Conservation (phyloP, 1,140 invertebrate species). For the Drosophila nannoptera region DNA sequence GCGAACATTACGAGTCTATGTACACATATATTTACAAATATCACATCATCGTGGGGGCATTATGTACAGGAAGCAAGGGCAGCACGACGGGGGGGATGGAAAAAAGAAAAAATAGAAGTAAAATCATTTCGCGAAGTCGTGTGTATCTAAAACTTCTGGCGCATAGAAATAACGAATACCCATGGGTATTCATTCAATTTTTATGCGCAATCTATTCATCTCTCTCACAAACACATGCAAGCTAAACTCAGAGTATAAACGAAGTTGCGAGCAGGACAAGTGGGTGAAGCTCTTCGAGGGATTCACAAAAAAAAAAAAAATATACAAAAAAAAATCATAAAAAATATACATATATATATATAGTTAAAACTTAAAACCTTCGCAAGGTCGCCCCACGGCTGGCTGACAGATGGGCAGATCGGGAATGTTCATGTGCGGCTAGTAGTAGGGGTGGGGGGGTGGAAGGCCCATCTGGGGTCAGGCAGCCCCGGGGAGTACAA, state of each 20-base stretch:
- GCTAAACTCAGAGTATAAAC: slow-evolving; percentile 42
- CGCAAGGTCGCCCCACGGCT: slow-evolving; percentile 4
- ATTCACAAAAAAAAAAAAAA: too few relatives aligned
- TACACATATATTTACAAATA: slow-evolving; percentile 68
- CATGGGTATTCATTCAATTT: slow-evolving; percentile 60
- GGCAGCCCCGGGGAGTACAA: too few relatives aligned
- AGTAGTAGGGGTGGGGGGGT: too few relatives aligned
- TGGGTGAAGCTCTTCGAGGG: too few relatives aligned
- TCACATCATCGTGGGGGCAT: slow-evolving; percentile 56
- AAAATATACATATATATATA: too few relatives aligned
- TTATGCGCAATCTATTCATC: slow-evolving; percentile 78
- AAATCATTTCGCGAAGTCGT: slow-evolving; percentile 17
- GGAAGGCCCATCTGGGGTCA: too few relatives aligned
- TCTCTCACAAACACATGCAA: slow-evolving; percentile 73
- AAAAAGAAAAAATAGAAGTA: neutral
- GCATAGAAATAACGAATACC: slow-evolving; percentile 47
- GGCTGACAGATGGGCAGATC: neutral
- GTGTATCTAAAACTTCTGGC: slow-evolving; percentile 52
- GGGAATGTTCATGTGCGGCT: too few relatives aligned
- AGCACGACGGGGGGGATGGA: neutral
- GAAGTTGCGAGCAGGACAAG: slow-evolving; percentile 26
- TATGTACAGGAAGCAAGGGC: slow-evolving; percentile 37
- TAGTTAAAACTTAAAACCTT: neutral
- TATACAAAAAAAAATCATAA: too few relatives aligned
- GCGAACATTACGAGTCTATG: slow-evolving; percentile 42